These are phyloP conservation scores for Augochlorella aurata DNA, from an alignment of 2,888 invertebrate genomes.

Conservation along the genomic window DNA sequence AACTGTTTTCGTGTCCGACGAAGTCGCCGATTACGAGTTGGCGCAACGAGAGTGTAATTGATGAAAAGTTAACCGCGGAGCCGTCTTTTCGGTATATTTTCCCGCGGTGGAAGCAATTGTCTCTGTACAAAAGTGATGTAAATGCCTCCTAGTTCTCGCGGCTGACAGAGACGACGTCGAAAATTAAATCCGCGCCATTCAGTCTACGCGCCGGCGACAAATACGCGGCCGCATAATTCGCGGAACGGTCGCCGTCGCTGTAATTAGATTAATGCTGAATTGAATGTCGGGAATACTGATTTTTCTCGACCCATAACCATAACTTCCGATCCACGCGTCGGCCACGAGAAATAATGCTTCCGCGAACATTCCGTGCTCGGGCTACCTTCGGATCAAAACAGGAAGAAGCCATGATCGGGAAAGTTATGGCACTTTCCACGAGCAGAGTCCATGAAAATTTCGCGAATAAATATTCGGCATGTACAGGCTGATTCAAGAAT, in stretches of 20 bases:
- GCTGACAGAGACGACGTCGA: neutral
- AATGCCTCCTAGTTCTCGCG: neutral
- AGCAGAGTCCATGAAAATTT: neutral
- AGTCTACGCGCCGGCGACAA: neutral
- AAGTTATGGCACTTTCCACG: constrained; percentile 1
- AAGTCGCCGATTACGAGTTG: neutral
- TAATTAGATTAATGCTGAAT: constrained; percentile 12
- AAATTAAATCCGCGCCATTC: constrained; percentile 4
- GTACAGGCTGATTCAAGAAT: neutral
- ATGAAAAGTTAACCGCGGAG: constrained; percentile 12
- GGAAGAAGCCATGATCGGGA: neutral
- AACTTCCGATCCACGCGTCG: neutral
- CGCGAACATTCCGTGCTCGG: neutral
- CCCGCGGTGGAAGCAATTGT: neutral
- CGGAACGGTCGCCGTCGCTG: neutral
- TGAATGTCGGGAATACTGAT: constrained; percentile 6
- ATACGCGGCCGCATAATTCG: constrained; percentile 15
- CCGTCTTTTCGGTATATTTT: neutral
- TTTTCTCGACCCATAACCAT: neutral
- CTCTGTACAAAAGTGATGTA: neutral
- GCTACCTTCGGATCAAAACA: constrained; percentile 25
- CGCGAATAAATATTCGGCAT: neutral
- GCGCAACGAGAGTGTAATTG: neutral
- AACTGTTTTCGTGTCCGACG: neutral
- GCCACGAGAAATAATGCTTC: neutral